Evolutionary conservation across 2,888 invertebrate genomes (phyloP), one percentile per base, ranked within the genome.

Genomic region (Cecidostiba fungosa): DNA sequence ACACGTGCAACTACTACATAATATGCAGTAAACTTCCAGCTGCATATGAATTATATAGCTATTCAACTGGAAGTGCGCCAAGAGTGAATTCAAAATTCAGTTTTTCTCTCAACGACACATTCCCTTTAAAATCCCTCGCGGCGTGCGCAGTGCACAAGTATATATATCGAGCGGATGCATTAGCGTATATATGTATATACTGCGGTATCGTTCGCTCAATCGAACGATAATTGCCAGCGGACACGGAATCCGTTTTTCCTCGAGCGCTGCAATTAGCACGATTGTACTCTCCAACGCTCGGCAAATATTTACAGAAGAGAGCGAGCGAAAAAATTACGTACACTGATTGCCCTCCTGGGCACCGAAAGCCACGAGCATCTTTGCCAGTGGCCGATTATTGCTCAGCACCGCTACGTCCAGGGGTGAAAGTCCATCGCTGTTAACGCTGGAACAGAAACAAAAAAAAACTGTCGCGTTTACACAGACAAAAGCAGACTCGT

Each of bases 391-490:
- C 89, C 97, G 95, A 93, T 98, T 98, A 93, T 97, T 97, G 92
- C 97, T 97, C 92, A 99, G 95, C 79, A 98, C 97, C 0, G 99
- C 98, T 87, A 99, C 97, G 93, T 99, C 99, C 93, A 99, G 94
- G 0, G 98, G 97, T 14, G 98, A 97, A 88, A 99, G 94, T 32
- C 97, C 97, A 93, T 98, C 98, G 85, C 96, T 95, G 93, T 98
- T 99, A 90, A 97, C 95, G 93, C 98, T 98, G 94, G 10, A 94
- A 86, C 19, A 59, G 54, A 88, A 89, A 85, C 82, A 73, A 80
- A 6, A n/a, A 59, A n/a, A 43, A 26, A 77, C 54, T 62, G 19
- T 62, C 29, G 19, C 19, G 43, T 43, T 43, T 43, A 43, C 10
- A 43, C 43, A 43, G 43, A 1, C 43, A n/a, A n/a, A n/a, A n/a